Conservation (phyloP, 2,113 vertebrate species). For the human (Homo sapiens) region GRCh38 chr20:15113001-15113500, state of each 20-base stretch:
- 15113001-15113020: background rate
- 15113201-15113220: background rate
- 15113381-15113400: slow-evolving; percentile 60
- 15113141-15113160: background rate
- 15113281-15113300: background rate
- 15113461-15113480: slow-evolving; percentile 62
- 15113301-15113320: too few species aligned
- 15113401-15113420: slow-evolving; percentile 56
- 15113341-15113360: slow-evolving; percentile 46
- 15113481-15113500: slow-evolving; percentile 64
- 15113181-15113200: background rate
- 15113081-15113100: background rate
- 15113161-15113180: slow-evolving; percentile 24
- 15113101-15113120: background rate
- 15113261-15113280: background rate
- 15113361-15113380: slow-evolving; percentile 56
- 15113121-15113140: background rate
- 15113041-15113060: background rate
- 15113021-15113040: background rate
- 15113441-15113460: slow-evolving; percentile 66
- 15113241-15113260: background rate
- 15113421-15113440: slow-evolving; percentile 53
- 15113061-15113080: background rate
- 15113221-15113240: background rate
- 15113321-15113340: slow-evolving; percentile 44